Evolutionary conservation across 2,888 invertebrate genomes (phyloP).

Genomic region (Plusia festucae): DNA sequence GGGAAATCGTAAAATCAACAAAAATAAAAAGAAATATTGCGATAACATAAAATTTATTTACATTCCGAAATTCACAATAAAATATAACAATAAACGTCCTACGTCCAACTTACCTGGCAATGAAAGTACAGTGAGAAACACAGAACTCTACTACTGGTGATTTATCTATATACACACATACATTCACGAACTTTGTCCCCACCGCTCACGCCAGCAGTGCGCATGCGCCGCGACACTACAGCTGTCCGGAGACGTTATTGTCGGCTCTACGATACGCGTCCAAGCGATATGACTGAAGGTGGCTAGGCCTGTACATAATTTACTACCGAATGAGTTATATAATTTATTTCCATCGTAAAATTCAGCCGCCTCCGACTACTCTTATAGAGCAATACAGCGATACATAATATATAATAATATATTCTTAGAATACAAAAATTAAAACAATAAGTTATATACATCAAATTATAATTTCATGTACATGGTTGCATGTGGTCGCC

Average conservation of each 20-base stretch:
- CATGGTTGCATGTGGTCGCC: conserved; percentile 54
- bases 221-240: conserved; percentile 12
- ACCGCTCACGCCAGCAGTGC: conserved; percentile 27
- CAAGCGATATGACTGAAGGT: conserved; percentile 38
- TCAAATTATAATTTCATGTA: conserved; percentile 85
- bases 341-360: conserved; percentile 60
- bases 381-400: conserved; percentile 76
- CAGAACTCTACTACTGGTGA: conserved; percentile 66
- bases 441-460: conserved; percentile 84
- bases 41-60: conserved; percentile 89
- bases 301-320: conserved; percentile 78
- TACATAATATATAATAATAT: conserved; percentile 67
- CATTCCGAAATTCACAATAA: conserved; percentile 87
- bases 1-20: conserved; percentile 35
- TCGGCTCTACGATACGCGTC: conserved; percentile 26
- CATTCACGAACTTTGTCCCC: conserved; percentile 59
- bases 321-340: conserved; percentile 62
- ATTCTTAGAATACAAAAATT: conserved; percentile 84
- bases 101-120: conserved; percentile 72
- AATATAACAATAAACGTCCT: conserved; percentile 81
- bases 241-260: conserved; percentile 13
- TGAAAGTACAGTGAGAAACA: conserved; percentile 76
- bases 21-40: conserved; percentile 73
- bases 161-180: conserved; percentile 70
- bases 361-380: conserved; percentile 69